Evolutionary conservation across 1,140 invertebrate species (phyloP), one percentile per base, ranked within the genome.

Genomic region (Drosophila chauvacae): DNA sequence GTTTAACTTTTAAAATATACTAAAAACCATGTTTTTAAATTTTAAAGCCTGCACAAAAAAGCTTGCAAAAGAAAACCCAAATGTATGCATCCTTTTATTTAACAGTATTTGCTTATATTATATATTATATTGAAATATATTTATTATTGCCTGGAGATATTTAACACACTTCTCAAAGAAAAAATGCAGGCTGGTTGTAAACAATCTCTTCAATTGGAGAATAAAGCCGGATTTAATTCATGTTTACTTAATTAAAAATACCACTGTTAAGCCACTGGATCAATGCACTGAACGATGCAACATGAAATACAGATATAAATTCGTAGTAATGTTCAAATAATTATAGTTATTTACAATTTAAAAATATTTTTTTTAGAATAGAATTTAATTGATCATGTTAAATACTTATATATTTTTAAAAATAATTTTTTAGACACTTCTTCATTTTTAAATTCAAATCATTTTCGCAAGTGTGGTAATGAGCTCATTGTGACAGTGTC

Each of bases 401-500:
- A 7, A 30, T 30, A 30, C 7, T 30, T 30, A 7, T 33, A 33
- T 33, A 33, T 33, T 33, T 33, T 33, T 0, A 33, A 33, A 33
- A 23, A 23, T 3, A 23, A 23, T 23, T 23, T 23, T 23, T 23
- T 23, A 23, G 2, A 23, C 20, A 23, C 20, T 23, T 23, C 20
- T 23, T 23, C 20, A 2, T 23, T 23, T 23, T 57, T 7, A 16
- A 62, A 41, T 35, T 4, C 3, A 26, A 13, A 13, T 26, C 9
- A 47, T 53, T 39, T 28, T 33, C 9, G 5, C 47, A 26, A 53
- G 74, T 77, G 63, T 53, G 18, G 30, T 77, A 77, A 61, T 61
- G 63, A 77, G 56, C 73, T 64, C 74, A 60, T 77, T 77, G 63
- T 77, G 62, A 18, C 28, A 39, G 64, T 59, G 47, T 48, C 37